A percentile compares a stretch with the other conserved stretches of the same genome.
These are phyloP conservation scores for Holacanthus passer DNA, from an alignment of 2,113 vertebrate species.

Conservation along the genomic window DNA sequence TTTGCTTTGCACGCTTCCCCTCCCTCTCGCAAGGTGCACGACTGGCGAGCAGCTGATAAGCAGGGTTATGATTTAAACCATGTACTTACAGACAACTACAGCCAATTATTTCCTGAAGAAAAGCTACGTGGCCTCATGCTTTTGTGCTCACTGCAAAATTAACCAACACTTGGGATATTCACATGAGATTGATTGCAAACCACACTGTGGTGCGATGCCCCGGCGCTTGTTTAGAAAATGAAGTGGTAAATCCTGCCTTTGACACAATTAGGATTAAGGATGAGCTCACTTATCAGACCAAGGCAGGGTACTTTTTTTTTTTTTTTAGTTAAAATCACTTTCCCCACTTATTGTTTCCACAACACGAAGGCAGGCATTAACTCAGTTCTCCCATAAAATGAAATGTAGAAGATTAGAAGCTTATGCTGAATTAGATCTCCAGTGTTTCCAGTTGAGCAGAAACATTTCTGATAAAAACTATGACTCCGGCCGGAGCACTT, in stretches of 20 bases:
- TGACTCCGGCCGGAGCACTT: constrained; percentile 7
- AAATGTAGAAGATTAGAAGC: constrained; percentile 74
- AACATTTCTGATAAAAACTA: constrained; percentile 42
- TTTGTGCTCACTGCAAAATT: constrained; percentile 62
- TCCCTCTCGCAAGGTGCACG: constrained; percentile 35
- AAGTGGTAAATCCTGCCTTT: constrained; percentile 76
- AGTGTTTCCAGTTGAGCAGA: constrained; percentile 63
- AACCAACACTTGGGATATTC: constrained; percentile 52
- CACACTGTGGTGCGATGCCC: constrained; percentile 36
- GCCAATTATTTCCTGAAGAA: constrained; percentile 62
- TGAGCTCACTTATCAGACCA: constrained; percentile 76
- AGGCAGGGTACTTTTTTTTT: constrained; percentile 65
- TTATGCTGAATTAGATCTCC: constrained; percentile 64
- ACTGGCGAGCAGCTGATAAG: constrained; percentile 71
- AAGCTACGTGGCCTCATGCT: constrained; percentile 48
- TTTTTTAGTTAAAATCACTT: constrained; percentile 68
- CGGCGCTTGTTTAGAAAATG: constrained; percentile 70
- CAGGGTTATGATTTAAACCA: constrained; percentile 65
- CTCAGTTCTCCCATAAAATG: constrained; percentile 70
- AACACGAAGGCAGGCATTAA: constrained; percentile 50
- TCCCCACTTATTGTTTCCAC: constrained; percentile 67
- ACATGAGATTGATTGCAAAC: constrained; percentile 65
- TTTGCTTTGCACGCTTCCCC: constrained; percentile 11
- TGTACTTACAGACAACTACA: constrained; percentile 64
- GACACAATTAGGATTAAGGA: constrained; percentile 80